Base-by-base conservation (phyloP, 1,140 invertebrate species). In the Lordiphosa mommai region DNA sequence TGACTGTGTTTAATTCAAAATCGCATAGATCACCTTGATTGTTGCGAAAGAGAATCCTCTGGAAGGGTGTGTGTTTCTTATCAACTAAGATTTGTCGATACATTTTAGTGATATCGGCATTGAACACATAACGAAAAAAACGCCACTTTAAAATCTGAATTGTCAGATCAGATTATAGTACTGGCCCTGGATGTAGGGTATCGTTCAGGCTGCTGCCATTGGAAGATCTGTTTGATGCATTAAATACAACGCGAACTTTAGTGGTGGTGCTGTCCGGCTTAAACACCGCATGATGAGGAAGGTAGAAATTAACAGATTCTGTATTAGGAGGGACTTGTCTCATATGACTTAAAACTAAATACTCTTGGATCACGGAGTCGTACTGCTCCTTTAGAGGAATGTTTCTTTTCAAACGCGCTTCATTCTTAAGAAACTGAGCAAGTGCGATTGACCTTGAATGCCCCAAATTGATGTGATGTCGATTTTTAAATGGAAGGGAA, bases 11-110 rank as follows among this genome's bases (percentile, higher is more conserved):
- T 2, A 53, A 12, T 10, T 27, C 13, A 32, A 12, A 53, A 13
- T 53, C 27, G 10, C 12, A 14, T 9, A 53, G 9, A 4, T 36
- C 9, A 1, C 37, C 14, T 6, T 13, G 27, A 2, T 16, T 23
- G 0, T 27, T 14, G 36, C 74, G 48, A 73, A 86, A 89, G 0
- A 89, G 37, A 23, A 89, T 87, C 37, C 73, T 36, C 61, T 87
- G 85, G 23, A 72, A 70, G 9, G 60, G 48, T 5, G 38, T 30
- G 29, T 89, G 60, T 4, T 69, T 46, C 1, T 47, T 9, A 79
- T 17, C 16, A 1, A 17, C 3, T 17, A 17, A 17, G 16, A 17
- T 17, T 3, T 17, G 16, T 17, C 16, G 50, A 59, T 79, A 89
- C 70, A 88, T 88, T 51, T 86, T 71, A 13, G 40, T 48, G 10